Percentiles rank a stretch among this genome's conserved stretches.
phyloP scores from a whole-genome alignment of 1,140 invertebrate species.

The Drosophila pseudoananassae region DNA sequence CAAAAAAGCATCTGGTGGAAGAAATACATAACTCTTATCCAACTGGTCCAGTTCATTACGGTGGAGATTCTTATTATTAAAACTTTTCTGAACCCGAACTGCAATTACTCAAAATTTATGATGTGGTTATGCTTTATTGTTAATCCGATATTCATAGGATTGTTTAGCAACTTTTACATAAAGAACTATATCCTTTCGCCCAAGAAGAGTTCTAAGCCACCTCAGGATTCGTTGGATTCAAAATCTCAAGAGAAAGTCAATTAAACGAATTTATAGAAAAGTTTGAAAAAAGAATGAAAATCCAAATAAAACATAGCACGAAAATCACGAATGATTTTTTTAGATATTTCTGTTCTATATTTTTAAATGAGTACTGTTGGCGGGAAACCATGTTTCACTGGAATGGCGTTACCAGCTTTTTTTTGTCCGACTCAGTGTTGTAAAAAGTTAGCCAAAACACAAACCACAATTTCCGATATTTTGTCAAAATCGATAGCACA shows the following conservation, averaged over 20 bases:
- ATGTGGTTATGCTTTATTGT: neutral
- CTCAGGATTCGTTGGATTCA: neutral
- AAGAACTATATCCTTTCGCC: conserved; percentile 4
- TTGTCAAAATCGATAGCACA: neutral
- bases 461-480: too few relatives aligned
- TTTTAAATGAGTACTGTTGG: too few relatives aligned
- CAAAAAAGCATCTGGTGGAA: conserved; percentile 38
- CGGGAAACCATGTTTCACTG: too few relatives aligned
- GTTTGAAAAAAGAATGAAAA: too few relatives aligned
- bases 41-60: conserved; percentile 20
- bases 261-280: neutral
- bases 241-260: neutral
- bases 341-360: too few relatives aligned
- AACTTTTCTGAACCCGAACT: conserved; percentile 4
- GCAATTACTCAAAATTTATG: neutral
- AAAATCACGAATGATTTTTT: too few relatives aligned
- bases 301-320: too few relatives aligned
- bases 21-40: conserved; percentile 34
- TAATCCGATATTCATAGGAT: neutral
- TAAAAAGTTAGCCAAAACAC: too few relatives aligned
- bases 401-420: too few relatives aligned
- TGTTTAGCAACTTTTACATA: conserved; percentile 21
- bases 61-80: neutral
- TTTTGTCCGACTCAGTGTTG: too few relatives aligned
- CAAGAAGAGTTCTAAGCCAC: neutral